A percentile compares a stretch with the other conserved stretches of the same genome.
Conservation (phyloP, 2,113 vertebrate species). For the Gasterosteus nipponicus region DNA sequence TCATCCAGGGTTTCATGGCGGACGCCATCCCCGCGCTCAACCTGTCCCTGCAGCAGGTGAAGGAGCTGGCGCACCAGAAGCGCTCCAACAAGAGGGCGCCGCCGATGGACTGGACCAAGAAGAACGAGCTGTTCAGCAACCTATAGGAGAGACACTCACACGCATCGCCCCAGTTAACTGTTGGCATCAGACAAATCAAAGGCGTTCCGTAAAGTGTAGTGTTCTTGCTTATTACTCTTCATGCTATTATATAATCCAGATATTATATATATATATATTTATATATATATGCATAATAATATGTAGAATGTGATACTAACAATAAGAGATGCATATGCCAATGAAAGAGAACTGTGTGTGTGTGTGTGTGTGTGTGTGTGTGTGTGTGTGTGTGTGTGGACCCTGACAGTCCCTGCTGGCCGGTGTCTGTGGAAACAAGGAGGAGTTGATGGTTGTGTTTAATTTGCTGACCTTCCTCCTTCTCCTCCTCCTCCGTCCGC, state of each 20-base stretch:
- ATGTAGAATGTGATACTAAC: conserved; percentile 73
- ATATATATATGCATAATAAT: conserved; percentile 11
- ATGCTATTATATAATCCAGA: conserved; percentile 68
- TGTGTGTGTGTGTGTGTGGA: conserved; percentile 18
- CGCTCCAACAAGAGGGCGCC: conserved; percentile 94
- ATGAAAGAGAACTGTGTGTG: conserved; percentile 49
- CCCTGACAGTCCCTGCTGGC: conserved; percentile 52
- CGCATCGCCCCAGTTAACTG: conserved; percentile 17
- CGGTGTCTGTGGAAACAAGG: conserved; percentile 40
- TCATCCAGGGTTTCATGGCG: conserved; percentile 52
- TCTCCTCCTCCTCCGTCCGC: not conserved
- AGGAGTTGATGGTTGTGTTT: not conserved
- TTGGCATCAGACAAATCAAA: conserved; percentile 20
- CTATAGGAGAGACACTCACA: conserved; percentile 79
- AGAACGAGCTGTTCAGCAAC: conserved; percentile 98
- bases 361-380: conserved; percentile 1
- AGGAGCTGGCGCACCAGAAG: conserved; percentile 93
- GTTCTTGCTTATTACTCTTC: conserved; percentile 48
- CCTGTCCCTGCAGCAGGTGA: conserved; percentile 91
- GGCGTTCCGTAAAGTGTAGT: conserved; percentile 57
- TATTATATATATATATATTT: conserved; percentile 16
- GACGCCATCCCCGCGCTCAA: conserved; percentile 85
- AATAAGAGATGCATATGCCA: conserved; percentile 40
- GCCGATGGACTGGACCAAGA: conserved; percentile 99
- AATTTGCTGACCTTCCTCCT: conserved; percentile 1